Evolutionary conservation across 2,797 vertebrate genomes (phyloP).

Genomic region (Protonibea diacanthus): DNA sequence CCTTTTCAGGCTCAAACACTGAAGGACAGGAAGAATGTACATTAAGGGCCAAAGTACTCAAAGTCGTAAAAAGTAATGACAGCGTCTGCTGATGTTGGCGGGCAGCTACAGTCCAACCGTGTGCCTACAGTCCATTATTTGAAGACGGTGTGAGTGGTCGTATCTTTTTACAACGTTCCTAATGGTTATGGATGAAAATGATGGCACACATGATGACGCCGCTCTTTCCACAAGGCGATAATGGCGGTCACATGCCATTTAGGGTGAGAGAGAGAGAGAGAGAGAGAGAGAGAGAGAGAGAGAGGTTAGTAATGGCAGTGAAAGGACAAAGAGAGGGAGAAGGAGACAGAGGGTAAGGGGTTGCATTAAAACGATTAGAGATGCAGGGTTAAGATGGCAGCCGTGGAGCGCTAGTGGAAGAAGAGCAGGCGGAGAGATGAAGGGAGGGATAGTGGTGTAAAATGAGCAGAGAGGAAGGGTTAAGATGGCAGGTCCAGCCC

Average conservation of each 20-base stretch:
- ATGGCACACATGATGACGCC: slow-evolving; percentile 69
- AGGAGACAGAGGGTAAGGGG: slow-evolving; percentile 19
- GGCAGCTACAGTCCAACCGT: slow-evolving; percentile 47
- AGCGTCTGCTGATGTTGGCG: slow-evolving; percentile 53
- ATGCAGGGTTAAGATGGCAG: slow-evolving; percentile 59
- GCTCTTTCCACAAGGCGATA: slow-evolving; percentile 73
- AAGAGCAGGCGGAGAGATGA: slow-evolving; percentile 34
- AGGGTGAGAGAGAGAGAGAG: slow-evolving; percentile 31
- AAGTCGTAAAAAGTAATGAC: slow-evolving; percentile 78
- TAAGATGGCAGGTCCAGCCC: slow-evolving; percentile 69
- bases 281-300: slow-evolving; percentile 16
- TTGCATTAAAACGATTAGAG: slow-evolving; percentile 66
- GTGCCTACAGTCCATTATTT: slow-evolving; percentile 69
- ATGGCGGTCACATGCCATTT: slow-evolving; percentile 73
- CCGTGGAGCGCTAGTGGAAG: slow-evolving; percentile 33
- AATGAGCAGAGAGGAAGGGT: slow-evolving; percentile 67
- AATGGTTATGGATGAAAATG: slow-evolving; percentile 80
- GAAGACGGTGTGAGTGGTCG: slow-evolving; percentile 66
- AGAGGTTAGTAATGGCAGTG: slow-evolving; percentile 58
- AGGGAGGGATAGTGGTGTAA: slow-evolving; percentile 53
- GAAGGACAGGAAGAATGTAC: slow-evolving; percentile 75
- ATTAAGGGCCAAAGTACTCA: slow-evolving; percentile 73
- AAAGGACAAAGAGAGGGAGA: slow-evolving; percentile 40
- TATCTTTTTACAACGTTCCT: slow-evolving; percentile 77
- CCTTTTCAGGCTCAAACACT: slow-evolving; percentile 35